Conservation (phyloP, 2,888 invertebrate species). For the Schizaphis graminum region DNA sequence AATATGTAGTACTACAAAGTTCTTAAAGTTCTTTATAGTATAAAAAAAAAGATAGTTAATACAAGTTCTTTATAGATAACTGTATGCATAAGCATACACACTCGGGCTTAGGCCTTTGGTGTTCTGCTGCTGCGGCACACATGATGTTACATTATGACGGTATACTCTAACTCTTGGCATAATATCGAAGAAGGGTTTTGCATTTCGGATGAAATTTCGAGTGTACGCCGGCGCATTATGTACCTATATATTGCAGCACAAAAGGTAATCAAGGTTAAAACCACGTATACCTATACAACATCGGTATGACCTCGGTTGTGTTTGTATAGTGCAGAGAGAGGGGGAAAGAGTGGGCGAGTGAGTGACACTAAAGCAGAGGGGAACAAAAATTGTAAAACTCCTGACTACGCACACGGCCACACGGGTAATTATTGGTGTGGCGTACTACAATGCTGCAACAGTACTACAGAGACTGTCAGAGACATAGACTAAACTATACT, state of each 20-base stretch:
- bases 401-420: not conserved
- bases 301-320: conserved; percentile 2
- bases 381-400: conserved; percentile 43
- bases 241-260: not conserved
- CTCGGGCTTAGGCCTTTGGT: not conserved
- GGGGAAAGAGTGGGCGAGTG: not conserved
- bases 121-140: not conserved
- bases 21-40: not conserved
- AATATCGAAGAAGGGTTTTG: not conserved
- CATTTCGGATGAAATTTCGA: conserved; percentile 36
- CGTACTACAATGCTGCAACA: conserved; percentile 3
- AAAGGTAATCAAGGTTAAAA: conserved; percentile 50
- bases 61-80: not conserved
- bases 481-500: not conserved
- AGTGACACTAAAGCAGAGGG: too few relatives aligned
- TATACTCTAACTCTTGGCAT: not conserved
- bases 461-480: not conserved
- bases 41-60: not conserved
- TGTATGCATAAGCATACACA: not conserved
- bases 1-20: not conserved
- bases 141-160: not conserved
- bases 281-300: not conserved
- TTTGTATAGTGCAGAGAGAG: not conserved
- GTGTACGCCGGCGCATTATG: not conserved
- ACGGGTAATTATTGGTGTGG: conserved; percentile 43